Conservation (phyloP, 2,797 vertebrate genomes). For the Moxostoma hubbsi region DNA sequence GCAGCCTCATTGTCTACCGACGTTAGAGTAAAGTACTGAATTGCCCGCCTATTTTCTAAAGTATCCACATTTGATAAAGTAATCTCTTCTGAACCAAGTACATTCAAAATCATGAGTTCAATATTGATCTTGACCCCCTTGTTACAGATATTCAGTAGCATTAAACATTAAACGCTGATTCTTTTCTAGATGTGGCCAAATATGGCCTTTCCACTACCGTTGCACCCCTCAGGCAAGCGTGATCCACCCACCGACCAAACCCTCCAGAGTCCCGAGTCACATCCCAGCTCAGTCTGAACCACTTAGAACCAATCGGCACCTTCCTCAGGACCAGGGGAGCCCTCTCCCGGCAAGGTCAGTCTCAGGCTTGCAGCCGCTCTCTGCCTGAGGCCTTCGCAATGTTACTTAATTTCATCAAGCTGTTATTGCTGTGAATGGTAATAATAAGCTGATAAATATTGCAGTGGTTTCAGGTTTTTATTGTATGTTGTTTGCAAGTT, state of each 20-base stretch:
- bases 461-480: slow-evolving; percentile 2
- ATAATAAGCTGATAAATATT: slow-evolving; percentile 30
- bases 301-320: not conserved
- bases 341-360: slow-evolving; percentile 39
- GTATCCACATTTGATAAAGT: slow-evolving; percentile 73
- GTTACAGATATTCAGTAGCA: slow-evolving; percentile 21
- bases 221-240: slow-evolving; percentile 30
- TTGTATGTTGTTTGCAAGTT: not conserved
- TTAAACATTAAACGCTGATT: slow-evolving; percentile 5
- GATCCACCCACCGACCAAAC: slow-evolving; percentile 12
- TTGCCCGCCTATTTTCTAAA: slow-evolving; percentile 20
- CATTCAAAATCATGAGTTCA: slow-evolving; percentile 13
- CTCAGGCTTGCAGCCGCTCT: slow-evolving; percentile 6
- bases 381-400: slow-evolving; percentile 26
- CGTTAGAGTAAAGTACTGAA: slow-evolving; percentile 29
- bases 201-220: slow-evolving; percentile 19
- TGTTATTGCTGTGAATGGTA: slow-evolving; percentile 19
- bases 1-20: slow-evolving; percentile 40
- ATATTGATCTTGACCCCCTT: slow-evolving; percentile 6
- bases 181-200: not conserved
- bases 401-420: slow-evolving; percentile 40
- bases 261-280: slow-evolving; percentile 1
- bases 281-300: not conserved
- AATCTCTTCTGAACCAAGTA: slow-evolving; percentile 67
- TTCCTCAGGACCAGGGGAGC: slow-evolving; percentile 8